These are phyloP conservation scores for Orientallactaga bullata DNA, from an alignment of 2,113 vertebrate species.

Conservation along the genomic window DNA sequence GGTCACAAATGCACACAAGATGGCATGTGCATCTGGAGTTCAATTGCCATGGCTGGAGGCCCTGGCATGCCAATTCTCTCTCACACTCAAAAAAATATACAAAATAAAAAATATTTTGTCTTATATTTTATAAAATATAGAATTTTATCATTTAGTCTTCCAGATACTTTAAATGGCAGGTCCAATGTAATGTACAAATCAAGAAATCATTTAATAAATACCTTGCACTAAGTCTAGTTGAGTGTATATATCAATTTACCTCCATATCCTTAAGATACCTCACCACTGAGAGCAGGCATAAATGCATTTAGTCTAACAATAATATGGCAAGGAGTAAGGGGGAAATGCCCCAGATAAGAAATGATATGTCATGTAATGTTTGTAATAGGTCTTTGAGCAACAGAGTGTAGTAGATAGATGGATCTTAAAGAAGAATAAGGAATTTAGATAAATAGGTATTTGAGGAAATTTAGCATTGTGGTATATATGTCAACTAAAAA, in stretches of 20 bases:
- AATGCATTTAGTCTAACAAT: background rate
- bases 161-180: too few species aligned
- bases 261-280: background rate
- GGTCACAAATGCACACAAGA: too few species aligned
- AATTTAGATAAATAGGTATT: background rate
- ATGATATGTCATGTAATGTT: background rate
- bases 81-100: too few species aligned
- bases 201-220: background rate
- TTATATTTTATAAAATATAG: slow-evolving; percentile 3
- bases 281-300: background rate
- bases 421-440: background rate
- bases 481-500: background rate
- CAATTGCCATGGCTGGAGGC: too few species aligned
- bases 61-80: too few species aligned
- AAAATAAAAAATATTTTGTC: background rate
- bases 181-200: slow-evolving; percentile 1
- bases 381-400: slow-evolving; percentile 12
- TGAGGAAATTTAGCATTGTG: background rate
- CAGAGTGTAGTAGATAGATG: background rate
- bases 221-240: slow-evolving; percentile 25
- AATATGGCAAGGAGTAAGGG: background rate
- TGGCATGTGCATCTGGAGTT: too few species aligned
- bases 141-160: background rate
- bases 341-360: background rate
- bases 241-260: background rate